Percentiles rank a stretch among this genome's conserved stretches.
These are phyloP conservation scores for Aradophagus sp. DNA, from an alignment of 1,140 invertebrate genomes.

Conservation along the genomic window DNA sequence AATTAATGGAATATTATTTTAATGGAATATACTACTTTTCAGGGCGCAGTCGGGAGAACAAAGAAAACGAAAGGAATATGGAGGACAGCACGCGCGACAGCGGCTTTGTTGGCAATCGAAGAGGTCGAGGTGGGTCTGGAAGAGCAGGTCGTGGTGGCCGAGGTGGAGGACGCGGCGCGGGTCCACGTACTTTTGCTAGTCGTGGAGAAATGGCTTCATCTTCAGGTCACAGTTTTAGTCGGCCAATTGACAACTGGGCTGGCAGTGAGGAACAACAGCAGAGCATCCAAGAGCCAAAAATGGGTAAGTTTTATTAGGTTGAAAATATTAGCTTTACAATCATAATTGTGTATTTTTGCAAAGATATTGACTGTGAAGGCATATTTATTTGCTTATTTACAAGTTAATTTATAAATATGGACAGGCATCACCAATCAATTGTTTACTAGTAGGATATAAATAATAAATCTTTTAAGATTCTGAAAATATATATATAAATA, in stretches of 20 bases:
- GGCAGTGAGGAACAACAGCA: constrained; percentile 72
- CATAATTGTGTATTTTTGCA: too few species aligned
- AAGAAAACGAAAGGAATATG: constrained; percentile 77
- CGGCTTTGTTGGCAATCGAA: constrained; percentile 72
- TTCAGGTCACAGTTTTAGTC: constrained; percentile 68
- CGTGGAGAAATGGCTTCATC: constrained; percentile 70
- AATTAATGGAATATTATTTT: too few species aligned
- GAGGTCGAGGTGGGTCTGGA: constrained; percentile 76
- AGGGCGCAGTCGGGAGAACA: constrained; percentile 78
- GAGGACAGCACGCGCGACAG: constrained; percentile 71
- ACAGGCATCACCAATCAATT: not conserved
- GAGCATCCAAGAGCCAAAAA: constrained; percentile 69
- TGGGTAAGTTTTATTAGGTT: constrained; percentile 61
- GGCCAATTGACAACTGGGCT: constrained; percentile 74
- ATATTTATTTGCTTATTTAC: constrained; percentile 22
- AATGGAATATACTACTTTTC: too few species aligned
- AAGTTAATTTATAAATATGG: constrained; percentile 5
- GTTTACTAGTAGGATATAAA: too few species aligned
- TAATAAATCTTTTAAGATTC: too few species aligned
- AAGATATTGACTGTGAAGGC: too few species aligned
- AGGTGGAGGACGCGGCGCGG: constrained; percentile 77
- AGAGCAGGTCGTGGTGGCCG: constrained; percentile 75
- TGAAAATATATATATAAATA: too few species aligned
- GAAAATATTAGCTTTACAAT: too few species aligned
- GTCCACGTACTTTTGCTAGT: constrained; percentile 75